These are phyloP conservation scores for Cosmorhoe ocellata DNA, from an alignment of 2,888 invertebrate species.

Conservation along the genomic window DNA sequence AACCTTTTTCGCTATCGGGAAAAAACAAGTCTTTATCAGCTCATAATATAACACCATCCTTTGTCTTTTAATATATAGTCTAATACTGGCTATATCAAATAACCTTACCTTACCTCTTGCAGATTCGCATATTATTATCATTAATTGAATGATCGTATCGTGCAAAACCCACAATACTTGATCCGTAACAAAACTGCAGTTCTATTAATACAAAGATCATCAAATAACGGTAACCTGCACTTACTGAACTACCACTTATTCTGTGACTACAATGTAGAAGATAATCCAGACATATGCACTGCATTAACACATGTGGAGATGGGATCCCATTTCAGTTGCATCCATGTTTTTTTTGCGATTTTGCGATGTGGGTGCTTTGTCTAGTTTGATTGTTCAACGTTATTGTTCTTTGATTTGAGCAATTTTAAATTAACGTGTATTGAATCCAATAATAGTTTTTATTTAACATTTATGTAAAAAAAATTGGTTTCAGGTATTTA, in stretches of 20 bases:
- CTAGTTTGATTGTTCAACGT: slow-evolving; percentile 34
- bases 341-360: slow-evolving; percentile 48
- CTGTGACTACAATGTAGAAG: slow-evolving; percentile 41
- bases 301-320: slow-evolving; percentile 63
- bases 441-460: too few relatives aligned
- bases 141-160: not conserved
- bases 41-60: too few relatives aligned
- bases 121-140: too few relatives aligned
- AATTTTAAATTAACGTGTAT: not conserved
- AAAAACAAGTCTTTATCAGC: too few relatives aligned
- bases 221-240: slow-evolving; percentile 41
- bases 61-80: too few relatives aligned
- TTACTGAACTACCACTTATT: slow-evolving; percentile 10
- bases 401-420: slow-evolving; percentile 12
- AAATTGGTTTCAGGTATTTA: slow-evolving; percentile 29
- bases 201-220: slow-evolving; percentile 56
- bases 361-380: slow-evolving; percentile 48
- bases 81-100: too few relatives aligned
- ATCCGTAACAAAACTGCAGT: slow-evolving; percentile 45
- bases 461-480: slow-evolving; percentile 5
- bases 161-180: slow-evolving; percentile 22
- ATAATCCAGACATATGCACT: slow-evolving; percentile 59
- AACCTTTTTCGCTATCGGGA: too few relatives aligned
- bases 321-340: slow-evolving; percentile 62
- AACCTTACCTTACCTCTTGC: too few relatives aligned